A percentile compares a stretch with the other conserved stretches of the same genome.
phyloP scores from a whole-genome alignment of 2,888 invertebrate genomes.

The Reticulitermes lucifugus region DNA sequence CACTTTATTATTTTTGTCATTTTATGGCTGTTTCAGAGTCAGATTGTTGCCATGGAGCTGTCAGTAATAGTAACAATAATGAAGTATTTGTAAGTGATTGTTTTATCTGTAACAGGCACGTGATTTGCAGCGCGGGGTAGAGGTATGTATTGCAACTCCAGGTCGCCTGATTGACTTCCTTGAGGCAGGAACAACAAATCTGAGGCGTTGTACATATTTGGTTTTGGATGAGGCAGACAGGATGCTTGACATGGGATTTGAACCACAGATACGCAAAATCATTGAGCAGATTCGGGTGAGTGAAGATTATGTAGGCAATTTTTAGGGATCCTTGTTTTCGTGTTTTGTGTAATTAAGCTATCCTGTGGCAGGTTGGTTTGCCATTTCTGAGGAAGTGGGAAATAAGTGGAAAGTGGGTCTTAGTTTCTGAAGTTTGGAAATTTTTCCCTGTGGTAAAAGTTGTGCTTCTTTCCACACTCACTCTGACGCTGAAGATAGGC shows the following conservation, averaged over 20 bases:
- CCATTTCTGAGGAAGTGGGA: no score
- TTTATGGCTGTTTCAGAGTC: no score
- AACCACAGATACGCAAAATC: slow-evolving; percentile 95
- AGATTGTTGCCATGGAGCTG: no score
- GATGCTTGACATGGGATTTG: slow-evolving; percentile 98
- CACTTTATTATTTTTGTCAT: no score
- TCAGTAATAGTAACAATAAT: no score
- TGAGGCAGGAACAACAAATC: slow-evolving; percentile 59
- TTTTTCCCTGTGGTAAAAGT: no score
- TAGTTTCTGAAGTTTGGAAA: no score
- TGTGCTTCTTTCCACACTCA: no score
- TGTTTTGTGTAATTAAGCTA: no score
- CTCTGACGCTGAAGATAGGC: no score
- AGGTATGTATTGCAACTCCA: slow-evolving; percentile 67
- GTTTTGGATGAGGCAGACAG: slow-evolving; percentile 72
- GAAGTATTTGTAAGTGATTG: background rate
- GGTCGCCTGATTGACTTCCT: slow-evolving; percentile 67
- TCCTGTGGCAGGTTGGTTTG: no score
- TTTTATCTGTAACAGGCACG: slow-evolving; percentile 58
- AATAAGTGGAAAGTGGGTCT: no score
- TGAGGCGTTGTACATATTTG: slow-evolving; percentile 63
- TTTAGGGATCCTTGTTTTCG: background rate
- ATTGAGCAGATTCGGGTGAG: slow-evolving; percentile 85
- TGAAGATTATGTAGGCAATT: slow-evolving; percentile 26
- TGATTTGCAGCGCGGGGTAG: slow-evolving; percentile 61